Evolutionary conservation across 2,797 vertebrate genomes (phyloP).

Genomic region (Mionectes olivaceus): DNA sequence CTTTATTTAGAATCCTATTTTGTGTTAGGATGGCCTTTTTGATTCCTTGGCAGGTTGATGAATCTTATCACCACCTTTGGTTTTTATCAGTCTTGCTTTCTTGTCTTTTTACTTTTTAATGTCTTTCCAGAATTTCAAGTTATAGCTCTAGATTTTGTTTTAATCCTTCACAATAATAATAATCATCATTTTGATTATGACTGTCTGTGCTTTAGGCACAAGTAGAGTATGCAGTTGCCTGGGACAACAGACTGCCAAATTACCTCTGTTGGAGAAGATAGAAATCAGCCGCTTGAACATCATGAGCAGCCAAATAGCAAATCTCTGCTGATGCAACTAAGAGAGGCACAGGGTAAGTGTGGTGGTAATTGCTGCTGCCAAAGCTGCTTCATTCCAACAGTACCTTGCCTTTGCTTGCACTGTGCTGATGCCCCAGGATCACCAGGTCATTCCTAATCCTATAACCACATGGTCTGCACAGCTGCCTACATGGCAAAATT

Average conservation of each 20-base stretch:
- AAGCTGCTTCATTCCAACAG: background rate
- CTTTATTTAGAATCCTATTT: background rate
- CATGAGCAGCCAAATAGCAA: background rate
- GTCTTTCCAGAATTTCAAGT: background rate
- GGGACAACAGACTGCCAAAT: constrained; percentile 18
- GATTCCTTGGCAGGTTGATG: background rate
- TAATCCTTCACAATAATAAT: background rate
- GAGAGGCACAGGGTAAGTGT: background rate
- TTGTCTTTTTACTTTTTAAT: background rate
- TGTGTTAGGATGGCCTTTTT: background rate
- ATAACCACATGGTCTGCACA: background rate
- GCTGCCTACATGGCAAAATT: background rate
- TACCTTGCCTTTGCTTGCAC: background rate
- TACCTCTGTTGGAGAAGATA: background rate
- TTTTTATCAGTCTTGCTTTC: background rate
- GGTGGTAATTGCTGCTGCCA: background rate
- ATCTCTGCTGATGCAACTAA: background rate
- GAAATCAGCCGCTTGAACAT: background rate
- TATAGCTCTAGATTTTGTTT: background rate
- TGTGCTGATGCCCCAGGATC: background rate
- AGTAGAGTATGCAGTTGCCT: background rate
- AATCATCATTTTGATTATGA: background rate
- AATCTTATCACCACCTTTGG: background rate
- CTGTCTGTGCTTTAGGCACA: background rate
- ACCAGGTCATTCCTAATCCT: background rate